A percentile compares a stretch with the other conserved stretches of the same genome.
Evolutionary conservation across 2,797 vertebrate species (phyloP).

Genomic region (Enteromius thamalakanensis): DNA sequence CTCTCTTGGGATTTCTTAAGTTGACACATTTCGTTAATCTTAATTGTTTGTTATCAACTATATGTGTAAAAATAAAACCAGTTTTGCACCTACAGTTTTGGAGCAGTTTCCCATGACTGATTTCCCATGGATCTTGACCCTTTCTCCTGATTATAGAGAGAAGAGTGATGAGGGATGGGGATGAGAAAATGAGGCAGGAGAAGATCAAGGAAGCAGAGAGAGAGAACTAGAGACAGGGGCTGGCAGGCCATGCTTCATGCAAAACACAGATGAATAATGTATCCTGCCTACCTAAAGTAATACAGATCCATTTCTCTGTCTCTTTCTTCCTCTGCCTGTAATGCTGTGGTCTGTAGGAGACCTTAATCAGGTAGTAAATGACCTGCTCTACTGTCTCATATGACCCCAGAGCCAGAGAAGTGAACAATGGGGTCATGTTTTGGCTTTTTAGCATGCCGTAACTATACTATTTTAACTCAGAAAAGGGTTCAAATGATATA

Average conservation of each 20-base stretch:
- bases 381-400: constrained; percentile 72
- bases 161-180: constrained; percentile 38
- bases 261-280: constrained; percentile 82
- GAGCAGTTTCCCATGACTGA: constrained; percentile 27
- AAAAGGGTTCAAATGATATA: not conserved
- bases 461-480: not conserved
- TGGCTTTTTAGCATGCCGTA: not conserved
- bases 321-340: constrained; percentile 58
- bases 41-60: constrained; percentile 20
- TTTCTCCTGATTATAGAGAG: constrained; percentile 33
- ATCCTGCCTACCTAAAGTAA: constrained; percentile 71
- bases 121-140: constrained; percentile 42
- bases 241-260: constrained; percentile 80
- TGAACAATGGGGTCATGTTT: constrained; percentile 17
- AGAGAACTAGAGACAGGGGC: constrained; percentile 69
- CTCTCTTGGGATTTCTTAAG: not conserved
- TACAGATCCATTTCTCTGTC: constrained; percentile 67
- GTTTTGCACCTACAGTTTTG: constrained; percentile 33
- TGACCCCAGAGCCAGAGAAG: not conserved
- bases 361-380: constrained; percentile 82
- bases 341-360: constrained; percentile 72
- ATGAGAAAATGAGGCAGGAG: constrained; percentile 43
- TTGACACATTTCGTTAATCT: constrained; percentile 28
- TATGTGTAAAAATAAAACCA: constrained; percentile 24
- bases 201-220: constrained; percentile 64